These are phyloP conservation scores for Tinea semifulvella DNA, from an alignment of 2,888 invertebrate genomes.

Conservation along the genomic window DNA sequence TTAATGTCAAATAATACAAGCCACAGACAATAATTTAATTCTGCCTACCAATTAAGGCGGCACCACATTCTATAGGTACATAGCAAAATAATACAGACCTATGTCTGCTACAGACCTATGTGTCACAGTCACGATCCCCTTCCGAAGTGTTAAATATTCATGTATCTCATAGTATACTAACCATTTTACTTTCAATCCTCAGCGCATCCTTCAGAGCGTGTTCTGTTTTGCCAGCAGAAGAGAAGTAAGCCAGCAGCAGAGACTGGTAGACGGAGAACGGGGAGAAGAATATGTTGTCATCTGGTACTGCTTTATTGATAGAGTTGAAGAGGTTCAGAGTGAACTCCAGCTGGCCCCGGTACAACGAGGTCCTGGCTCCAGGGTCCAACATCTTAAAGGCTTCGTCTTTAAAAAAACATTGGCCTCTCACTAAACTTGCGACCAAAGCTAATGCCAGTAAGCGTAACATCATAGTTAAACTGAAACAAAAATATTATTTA, in stretches of 20 bases:
- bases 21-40: too few relatives aligned
- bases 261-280: slow-evolving; percentile 88
- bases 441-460: slow-evolving; percentile 24
- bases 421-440: slow-evolving; percentile 37
- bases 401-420: slow-evolving; percentile 57
- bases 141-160: too few relatives aligned
- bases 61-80: too few relatives aligned
- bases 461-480: background rate
- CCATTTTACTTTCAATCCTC: slow-evolving; percentile 65
- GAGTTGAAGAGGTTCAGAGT: slow-evolving; percentile 75
- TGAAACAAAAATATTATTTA: too few relatives aligned
- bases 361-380: slow-evolving; percentile 38
- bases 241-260: slow-evolving; percentile 80
- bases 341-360: slow-evolving; percentile 69
- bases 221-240: slow-evolving; percentile 77
- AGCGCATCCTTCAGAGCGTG: slow-evolving; percentile 68
- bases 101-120: background rate
- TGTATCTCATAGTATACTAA: slow-evolving; percentile 32
- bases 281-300: slow-evolving; percentile 86
- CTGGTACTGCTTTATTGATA: slow-evolving; percentile 70
- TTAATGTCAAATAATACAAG: too few relatives aligned
- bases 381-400: slow-evolving; percentile 49
- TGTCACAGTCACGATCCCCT: too few relatives aligned
- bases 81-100: background rate
- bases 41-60: too few relatives aligned